Conservation (phyloP, 1,140 invertebrate genomes). For the Thaumetopoea pityocampa region DNA sequence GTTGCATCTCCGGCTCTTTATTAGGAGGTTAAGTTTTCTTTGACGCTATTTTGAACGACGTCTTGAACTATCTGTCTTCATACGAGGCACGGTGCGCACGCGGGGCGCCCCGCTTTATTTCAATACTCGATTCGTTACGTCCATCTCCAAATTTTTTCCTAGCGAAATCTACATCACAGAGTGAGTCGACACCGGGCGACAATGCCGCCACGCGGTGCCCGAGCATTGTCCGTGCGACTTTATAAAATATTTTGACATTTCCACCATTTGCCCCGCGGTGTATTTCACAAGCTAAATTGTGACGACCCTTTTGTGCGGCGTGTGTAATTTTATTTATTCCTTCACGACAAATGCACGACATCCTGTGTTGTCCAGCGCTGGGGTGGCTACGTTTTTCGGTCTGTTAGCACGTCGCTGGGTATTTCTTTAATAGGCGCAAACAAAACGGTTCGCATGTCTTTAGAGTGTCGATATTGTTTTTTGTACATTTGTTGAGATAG, state of each 20-base stretch:
- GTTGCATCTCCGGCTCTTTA: slow-evolving; percentile 56
- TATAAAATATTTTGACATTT: slow-evolving; percentile 75
- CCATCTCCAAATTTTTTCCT: slow-evolving; percentile 65
- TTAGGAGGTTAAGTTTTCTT: slow-evolving; percentile 56
- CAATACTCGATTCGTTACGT: slow-evolving; percentile 66
- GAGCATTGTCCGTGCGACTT: slow-evolving; percentile 63
- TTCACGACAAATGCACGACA: slow-evolving; percentile 58
- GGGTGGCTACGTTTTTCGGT: slow-evolving; percentile 58
- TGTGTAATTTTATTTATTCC: slow-evolving; percentile 73
- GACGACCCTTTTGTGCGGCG: slow-evolving; percentile 60
- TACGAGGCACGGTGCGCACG: slow-evolving; percentile 42
- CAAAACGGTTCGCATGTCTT: slow-evolving; percentile 40
- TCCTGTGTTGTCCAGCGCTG: slow-evolving; percentile 37
- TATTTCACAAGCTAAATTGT: slow-evolving; percentile 65
- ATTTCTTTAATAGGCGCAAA: slow-evolving; percentile 51
- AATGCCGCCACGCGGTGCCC: slow-evolving; percentile 57
- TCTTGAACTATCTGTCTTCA: slow-evolving; percentile 50
- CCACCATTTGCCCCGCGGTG: slow-evolving; percentile 58
- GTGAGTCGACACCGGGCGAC: slow-evolving; percentile 63
- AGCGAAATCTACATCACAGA: slow-evolving; percentile 69
- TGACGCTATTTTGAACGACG: slow-evolving; percentile 70
- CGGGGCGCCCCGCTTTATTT: slow-evolving; percentile 43
- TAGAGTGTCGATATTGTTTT: slow-evolving; percentile 35
- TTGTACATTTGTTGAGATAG: slow-evolving; percentile 22
- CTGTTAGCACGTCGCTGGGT: slow-evolving; percentile 61